Percentiles rank a stretch among this genome's conserved stretches.
Conservation (phyloP, 2,888 invertebrate species). For the Caenorhabditis drosophilae region DNA sequence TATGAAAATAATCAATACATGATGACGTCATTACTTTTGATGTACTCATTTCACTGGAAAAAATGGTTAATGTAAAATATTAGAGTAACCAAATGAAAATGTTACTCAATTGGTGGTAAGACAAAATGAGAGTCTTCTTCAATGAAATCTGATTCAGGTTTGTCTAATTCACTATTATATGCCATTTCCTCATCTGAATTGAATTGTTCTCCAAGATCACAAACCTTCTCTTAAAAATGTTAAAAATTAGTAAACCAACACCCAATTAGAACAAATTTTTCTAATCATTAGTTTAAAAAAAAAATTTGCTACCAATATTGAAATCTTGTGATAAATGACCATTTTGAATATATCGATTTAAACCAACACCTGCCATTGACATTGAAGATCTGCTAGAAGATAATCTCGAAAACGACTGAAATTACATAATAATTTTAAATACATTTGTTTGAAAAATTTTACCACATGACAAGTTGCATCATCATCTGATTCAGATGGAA, state of each 20-base stretch:
- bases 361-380: constrained; percentile 46
- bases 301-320: constrained; percentile 14
- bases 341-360: constrained; percentile 55
- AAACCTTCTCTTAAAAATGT: constrained; percentile 20
- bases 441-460: neutral
- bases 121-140: constrained; percentile 54
- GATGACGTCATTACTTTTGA: constrained; percentile 54
- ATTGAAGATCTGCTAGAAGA: constrained; percentile 63
- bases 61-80: constrained; percentile 1
- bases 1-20: constrained; percentile 62
- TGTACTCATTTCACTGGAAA: constrained; percentile 27
- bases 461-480: constrained; percentile 38
- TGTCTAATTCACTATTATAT: neutral
- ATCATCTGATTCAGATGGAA: constrained; percentile 50
- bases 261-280: neutral
- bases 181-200: neutral
- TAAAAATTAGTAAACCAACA: neutral
- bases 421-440: constrained; percentile 2
- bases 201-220: constrained; percentile 14
- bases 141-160: constrained; percentile 18
- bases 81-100: neutral
- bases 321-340: constrained; percentile 37
- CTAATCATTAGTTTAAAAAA: neutral
- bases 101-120: constrained; percentile 49
- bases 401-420: constrained; percentile 57